These are phyloP conservation scores for Zenarchopterus dispar DNA, from an alignment of 2,797 vertebrate genomes.

Conservation along the genomic window DNA sequence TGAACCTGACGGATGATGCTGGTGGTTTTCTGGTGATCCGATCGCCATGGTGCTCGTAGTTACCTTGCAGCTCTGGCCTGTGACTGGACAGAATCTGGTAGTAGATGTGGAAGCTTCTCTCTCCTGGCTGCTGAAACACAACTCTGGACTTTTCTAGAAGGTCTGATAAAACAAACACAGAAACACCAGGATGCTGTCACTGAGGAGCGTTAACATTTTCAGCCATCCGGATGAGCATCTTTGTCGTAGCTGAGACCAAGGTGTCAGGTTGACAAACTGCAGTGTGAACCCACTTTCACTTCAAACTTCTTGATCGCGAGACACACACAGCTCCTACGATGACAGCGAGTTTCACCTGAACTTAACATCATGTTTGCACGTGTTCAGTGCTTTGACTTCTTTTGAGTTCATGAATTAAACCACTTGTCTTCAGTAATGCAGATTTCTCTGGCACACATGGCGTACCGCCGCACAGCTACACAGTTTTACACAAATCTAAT, in stretches of 20 bases:
- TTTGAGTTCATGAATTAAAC: neutral
- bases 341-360: neutral
- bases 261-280: too few relatives aligned
- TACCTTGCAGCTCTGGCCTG: constrained; percentile 93
- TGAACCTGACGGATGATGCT: too few relatives aligned
- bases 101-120: constrained; percentile 94
- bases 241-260: too few relatives aligned
- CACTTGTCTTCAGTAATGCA: too few relatives aligned
- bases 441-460: too few relatives aligned
- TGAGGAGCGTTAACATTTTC: too few relatives aligned
- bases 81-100: constrained; percentile 94
- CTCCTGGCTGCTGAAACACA: constrained; percentile 93
- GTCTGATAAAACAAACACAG: constrained; percentile 77
- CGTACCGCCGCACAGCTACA: too few relatives aligned
- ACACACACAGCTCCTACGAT: neutral
- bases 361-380: neutral
- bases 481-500: too few relatives aligned
- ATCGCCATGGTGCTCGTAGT: neutral
- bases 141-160: constrained; percentile 97
- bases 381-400: too few relatives aligned
- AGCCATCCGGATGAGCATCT: too few relatives aligned
- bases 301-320: neutral
- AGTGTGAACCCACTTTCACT: neutral
- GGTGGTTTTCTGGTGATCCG: neutral
- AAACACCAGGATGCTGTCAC: too few relatives aligned